Evolutionary conservation across 1,140 invertebrate genomes (phyloP), one percentile per base, ranked within the genome.

Genomic region (Microplitis mediator): DNA sequence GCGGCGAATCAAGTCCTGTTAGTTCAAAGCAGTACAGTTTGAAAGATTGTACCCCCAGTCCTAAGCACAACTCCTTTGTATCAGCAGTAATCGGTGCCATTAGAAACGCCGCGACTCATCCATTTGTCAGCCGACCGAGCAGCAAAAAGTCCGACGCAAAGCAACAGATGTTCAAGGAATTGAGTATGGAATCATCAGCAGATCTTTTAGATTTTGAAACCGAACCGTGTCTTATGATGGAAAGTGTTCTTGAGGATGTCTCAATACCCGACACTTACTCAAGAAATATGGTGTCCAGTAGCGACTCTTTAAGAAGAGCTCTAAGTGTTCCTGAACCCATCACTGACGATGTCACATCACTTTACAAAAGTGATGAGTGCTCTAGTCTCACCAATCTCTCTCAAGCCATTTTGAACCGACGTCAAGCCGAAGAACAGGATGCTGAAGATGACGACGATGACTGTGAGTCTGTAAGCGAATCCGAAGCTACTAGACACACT

Each of bases 151-250:
- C 78, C 16, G 65, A 74, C 1, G 69, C 77, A 0, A 85, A 85
- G 69, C 72, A 79, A 62, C 72, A 79, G 61, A 78, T 84, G 5
- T 82, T 82, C 56, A 85, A 85, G 83, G 86, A 86, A 73, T 70
- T 85, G 45, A 86, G 80, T n/a, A 81, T 80, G 62, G 86, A 87
- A 69, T 85, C 85, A 78, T 93, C 92, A 52, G 90, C 91, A 3
- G 92, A 93, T 76, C 86, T 93, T 78, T 85, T 93, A 9, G 92
- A 93, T 82, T 93, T 92, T 3, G 93, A 93, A 86, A 93, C 92
- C 0, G 93, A 94, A 79, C 93, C 93, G 4, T 93, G 91, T 76
- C 84, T 94, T 31, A 93, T 93, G 89, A 93, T 93, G 88, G 93
- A 93, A 79, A 91, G 90, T 74, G 91, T 92, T 5, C 71, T 92